phyloP scores from a whole-genome alignment of 2,888 invertebrate species.

The Liodrosophila aerea region DNA sequence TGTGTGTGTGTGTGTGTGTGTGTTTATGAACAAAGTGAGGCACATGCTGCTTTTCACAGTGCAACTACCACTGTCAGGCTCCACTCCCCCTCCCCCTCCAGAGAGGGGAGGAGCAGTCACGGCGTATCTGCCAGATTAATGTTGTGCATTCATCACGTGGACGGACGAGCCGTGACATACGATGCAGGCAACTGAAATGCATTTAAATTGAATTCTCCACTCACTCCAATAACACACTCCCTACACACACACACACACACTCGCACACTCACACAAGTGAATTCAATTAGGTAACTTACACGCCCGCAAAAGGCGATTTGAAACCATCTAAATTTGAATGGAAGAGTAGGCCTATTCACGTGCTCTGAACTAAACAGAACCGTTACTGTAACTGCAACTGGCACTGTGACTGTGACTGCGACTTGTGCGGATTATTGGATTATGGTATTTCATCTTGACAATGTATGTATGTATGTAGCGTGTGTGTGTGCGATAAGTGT shows the following conservation, averaged over 20 bases:
- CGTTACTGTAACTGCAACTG: constrained; percentile 2
- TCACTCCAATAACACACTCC: constrained; percentile 3
- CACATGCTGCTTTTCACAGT: not conserved
- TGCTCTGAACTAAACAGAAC: not conserved
- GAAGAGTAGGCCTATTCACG: not conserved
- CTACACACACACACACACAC: not conserved
- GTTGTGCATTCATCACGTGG: constrained; percentile 60
- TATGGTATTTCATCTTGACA: constrained; percentile 16
- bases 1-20: constrained; percentile 9
- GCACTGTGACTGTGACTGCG: not conserved
- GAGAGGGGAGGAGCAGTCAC: constrained; percentile 30
- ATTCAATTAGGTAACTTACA: constrained; percentile 50
- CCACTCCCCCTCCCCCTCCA: not conserved
- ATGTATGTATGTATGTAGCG: not conserved
- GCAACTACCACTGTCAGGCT: not conserved
- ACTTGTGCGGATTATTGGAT: constrained; percentile 31
- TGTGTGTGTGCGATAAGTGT: not conserved
- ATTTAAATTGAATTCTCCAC: constrained; percentile 52
- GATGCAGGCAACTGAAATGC: constrained; percentile 34
- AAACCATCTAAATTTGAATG: constrained; percentile 9
- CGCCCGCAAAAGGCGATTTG: constrained; percentile 31
- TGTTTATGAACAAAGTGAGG: constrained; percentile 14
- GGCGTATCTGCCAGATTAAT: constrained; percentile 59
- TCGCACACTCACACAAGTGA: constrained; percentile 8
- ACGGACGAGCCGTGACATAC: constrained; percentile 31